A percentile compares a stretch with the other conserved stretches of the same genome.
These are phyloP conservation scores for Eulacestoma nigropectus DNA, from an alignment of 2,113 vertebrate species.

Conservation along the genomic window DNA sequence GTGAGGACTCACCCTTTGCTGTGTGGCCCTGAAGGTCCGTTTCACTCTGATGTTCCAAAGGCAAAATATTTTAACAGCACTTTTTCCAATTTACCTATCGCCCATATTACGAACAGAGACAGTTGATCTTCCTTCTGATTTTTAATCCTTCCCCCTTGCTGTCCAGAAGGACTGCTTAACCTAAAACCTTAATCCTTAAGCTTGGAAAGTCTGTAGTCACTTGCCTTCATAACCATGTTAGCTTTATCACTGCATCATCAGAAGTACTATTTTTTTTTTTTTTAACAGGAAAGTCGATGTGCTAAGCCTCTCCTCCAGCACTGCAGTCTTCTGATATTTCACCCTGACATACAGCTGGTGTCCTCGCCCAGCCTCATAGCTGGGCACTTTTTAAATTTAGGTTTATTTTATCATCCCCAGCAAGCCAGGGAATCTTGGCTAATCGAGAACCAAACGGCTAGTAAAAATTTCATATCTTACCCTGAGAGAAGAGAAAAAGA, in stretches of 20 bases:
- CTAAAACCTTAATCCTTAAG: constrained; percentile 68
- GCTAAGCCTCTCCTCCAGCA: constrained; percentile 70
- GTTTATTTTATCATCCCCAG: constrained; percentile 4
- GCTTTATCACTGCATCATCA: constrained; percentile 51
- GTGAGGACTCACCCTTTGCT: background rate
- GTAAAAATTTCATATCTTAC: background rate
- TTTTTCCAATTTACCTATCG: constrained; percentile 42
- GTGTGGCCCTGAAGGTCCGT: background rate
- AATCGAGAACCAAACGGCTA: background rate
- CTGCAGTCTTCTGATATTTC: constrained; percentile 50
- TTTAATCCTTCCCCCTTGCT: constrained; percentile 59
- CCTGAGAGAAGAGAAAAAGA: background rate
- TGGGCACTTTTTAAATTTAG: constrained; percentile 7
- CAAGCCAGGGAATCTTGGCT: background rate
- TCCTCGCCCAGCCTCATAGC: constrained; percentile 23
- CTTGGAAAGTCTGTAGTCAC: constrained; percentile 61
- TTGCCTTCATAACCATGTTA: constrained; percentile 63
- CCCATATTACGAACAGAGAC: constrained; percentile 20
- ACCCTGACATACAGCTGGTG: constrained; percentile 14
- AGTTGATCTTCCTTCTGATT: constrained; percentile 54
- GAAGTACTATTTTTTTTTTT: constrained; percentile 46
- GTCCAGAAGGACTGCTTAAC: constrained; percentile 64
- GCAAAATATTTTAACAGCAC: background rate
- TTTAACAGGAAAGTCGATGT: constrained; percentile 54
- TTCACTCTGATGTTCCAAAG: background rate